These are phyloP conservation scores for Ptiloglossa arizonensis DNA, from an alignment of 1,140 invertebrate species.

Conservation along the genomic window DNA sequence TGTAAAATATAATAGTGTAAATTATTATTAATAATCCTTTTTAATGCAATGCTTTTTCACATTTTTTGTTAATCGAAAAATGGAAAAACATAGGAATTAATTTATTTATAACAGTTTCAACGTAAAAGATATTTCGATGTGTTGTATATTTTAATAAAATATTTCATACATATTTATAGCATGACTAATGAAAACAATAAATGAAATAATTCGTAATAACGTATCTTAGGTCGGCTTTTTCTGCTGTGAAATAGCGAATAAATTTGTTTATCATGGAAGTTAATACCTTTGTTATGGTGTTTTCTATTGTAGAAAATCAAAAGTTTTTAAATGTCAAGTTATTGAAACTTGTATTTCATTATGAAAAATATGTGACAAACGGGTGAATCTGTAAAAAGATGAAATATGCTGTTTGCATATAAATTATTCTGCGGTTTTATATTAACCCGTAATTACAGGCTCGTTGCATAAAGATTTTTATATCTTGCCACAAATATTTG, in stretches of 20 bases:
- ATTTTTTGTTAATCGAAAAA: background rate
- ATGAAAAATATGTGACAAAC: background rate
- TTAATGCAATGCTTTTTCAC: constrained; percentile 17
- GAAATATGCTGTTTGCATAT: background rate
- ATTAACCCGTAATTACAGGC: constrained; percentile 27
- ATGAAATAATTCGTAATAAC: constrained; percentile 10
- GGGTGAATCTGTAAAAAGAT: background rate
- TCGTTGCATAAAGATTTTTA: background rate
- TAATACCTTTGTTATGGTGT: constrained; percentile 15
- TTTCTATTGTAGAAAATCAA: background rate
- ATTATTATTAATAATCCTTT: constrained; percentile 33
- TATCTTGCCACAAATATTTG: background rate
- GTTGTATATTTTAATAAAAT: constrained; percentile 46
- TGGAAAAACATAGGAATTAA: constrained; percentile 17
- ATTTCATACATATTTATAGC: constrained; percentile 39
- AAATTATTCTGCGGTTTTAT: background rate
- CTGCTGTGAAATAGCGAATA: constrained; percentile 46
- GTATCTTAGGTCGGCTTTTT: constrained; percentile 24
- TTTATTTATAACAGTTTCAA: constrained; percentile 38
- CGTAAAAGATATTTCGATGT: constrained; percentile 1
- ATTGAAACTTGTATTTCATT: background rate
- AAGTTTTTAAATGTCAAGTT: background rate
- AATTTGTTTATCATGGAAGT: constrained; percentile 2
- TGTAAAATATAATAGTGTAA: constrained; percentile 29
- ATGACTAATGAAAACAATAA: background rate